Base-by-base conservation (phyloP, 2,797 vertebrate species). In the Pempheris klunzingeri region DNA sequence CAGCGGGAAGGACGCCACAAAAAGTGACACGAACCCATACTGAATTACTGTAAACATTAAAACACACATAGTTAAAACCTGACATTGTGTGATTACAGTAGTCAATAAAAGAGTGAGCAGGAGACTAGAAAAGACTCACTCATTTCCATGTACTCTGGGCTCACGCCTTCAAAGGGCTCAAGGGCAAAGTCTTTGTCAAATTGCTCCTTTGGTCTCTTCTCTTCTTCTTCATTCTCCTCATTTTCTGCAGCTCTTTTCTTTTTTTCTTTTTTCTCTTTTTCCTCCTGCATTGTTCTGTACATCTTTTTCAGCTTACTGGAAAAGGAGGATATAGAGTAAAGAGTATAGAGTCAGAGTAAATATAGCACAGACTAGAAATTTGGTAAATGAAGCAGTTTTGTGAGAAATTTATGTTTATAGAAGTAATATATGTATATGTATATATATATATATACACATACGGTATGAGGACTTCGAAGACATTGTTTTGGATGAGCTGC, bases 81-180 rank as follows among this genome's bases (percentile, higher is more conserved):
- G 1, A 49, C 14, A 54, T 15, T 34, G 32, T 34, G 26, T 17
- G 15, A 41, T 15, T 54, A 22, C 12, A 44, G 17, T 6, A 24
- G 32, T 59, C 43, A 39, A 50, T 63, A 20, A 61, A 50, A 41
- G 13, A 32, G 34, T 15, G 20, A 32, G 20, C 11, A 24, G 36
- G 3, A 50, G 15, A 69, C 6, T 10, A 28, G 10, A 55, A 32
- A 18, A 52, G 1, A 93, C 97, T 95, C 90, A 99, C 98, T 97
- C 98, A 99, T 99, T 89, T 99, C 98, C 98, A 99, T 99, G 90
- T 99, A 99, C 78, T 99, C 98, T 5, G 98, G 97, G 60, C 94
- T 97, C 67, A 99, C 91, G 0, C 98, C 98, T 4, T 97, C 97
- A 75, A 94, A 99, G 0, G 97, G 98, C 69, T 99, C 98, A 81